Evolutionary conservation across 2,888 invertebrate genomes (phyloP).

Genomic region (Sialis fuliginosa): DNA sequence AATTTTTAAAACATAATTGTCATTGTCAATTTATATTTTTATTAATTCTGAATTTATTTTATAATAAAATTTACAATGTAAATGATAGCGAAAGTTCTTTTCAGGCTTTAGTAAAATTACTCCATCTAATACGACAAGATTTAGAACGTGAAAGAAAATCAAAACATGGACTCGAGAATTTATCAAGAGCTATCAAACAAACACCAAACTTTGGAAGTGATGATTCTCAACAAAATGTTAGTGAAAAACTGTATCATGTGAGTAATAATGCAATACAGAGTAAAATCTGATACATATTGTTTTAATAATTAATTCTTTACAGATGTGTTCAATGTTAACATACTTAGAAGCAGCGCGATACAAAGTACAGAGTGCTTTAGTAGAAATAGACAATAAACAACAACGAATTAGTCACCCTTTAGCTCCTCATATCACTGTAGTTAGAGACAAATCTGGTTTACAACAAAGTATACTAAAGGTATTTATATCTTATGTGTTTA

Average conservation of each 20-base stretch:
- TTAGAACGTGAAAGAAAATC: constrained; percentile 80
- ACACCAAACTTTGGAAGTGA: constrained; percentile 73
- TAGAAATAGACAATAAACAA: constrained; percentile 64
- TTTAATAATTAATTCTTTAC: constrained; percentile 14
- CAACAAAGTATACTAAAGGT: constrained; percentile 75
- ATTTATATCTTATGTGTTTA: constrained; percentile 6
- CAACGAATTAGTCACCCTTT: constrained; percentile 64
- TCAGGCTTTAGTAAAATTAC: constrained; percentile 62
- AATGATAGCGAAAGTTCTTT: constrained; percentile 12
- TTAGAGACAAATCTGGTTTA: constrained; percentile 77
- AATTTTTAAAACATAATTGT: too few relatives aligned
- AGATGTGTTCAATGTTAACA: constrained; percentile 86
- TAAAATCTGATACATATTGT: too few relatives aligned
- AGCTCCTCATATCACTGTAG: constrained; percentile 69
- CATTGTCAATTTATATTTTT: background rate
- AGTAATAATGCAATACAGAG: constrained; percentile 17
- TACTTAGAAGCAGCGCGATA: constrained; percentile 81
- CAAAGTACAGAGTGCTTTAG: constrained; percentile 68
- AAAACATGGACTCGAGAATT: constrained; percentile 72
- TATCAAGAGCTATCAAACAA: constrained; percentile 73
- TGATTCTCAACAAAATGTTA: constrained; percentile 80
- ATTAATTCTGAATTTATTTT: background rate
- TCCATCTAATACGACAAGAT: constrained; percentile 73
- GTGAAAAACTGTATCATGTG: constrained; percentile 84
- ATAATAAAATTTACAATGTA: background rate